Evolutionary conservation across 2,113 vertebrate species (phyloP).

Genomic region (Motacilla tschutschensis): DNA sequence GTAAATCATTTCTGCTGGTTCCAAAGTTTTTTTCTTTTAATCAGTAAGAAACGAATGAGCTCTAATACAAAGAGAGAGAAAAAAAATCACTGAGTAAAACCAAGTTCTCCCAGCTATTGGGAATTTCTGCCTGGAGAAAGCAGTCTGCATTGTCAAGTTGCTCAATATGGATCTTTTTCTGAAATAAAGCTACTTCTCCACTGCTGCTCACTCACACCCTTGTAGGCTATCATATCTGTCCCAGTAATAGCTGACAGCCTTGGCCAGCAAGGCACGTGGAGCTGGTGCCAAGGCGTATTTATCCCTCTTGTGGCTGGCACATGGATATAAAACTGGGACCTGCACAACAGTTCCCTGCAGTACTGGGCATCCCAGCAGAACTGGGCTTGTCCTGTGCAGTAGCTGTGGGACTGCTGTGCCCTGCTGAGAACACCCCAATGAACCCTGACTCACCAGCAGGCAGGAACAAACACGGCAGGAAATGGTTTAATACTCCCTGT

Average conservation of each 20-base stretch:
- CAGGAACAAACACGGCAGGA: rapidly evolving
- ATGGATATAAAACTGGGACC: rapidly evolving
- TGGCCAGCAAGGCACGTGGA: not conserved
- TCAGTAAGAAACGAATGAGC: slow-evolving; percentile 25
- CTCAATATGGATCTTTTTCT: not conserved
- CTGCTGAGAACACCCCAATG: not conserved
- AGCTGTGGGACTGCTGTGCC: not conserved
- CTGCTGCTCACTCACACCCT: not conserved
- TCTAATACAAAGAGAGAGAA: not conserved
- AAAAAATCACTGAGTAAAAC: not conserved
- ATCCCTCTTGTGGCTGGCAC: rapidly evolving
- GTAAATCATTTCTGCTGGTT: slow-evolving; percentile 46
- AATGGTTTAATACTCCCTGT: not conserved
- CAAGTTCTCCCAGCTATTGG: not conserved
- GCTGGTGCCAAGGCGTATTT: not conserved
- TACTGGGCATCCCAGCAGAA: not conserved
- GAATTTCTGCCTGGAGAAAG: slow-evolving; percentile 2
- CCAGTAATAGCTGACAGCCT: not conserved
- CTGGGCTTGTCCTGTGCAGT: not conserved
- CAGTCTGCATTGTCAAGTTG: not conserved
- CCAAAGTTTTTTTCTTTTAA: slow-evolving; percentile 27
- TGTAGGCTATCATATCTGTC: not conserved
- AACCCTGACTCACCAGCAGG: not conserved
- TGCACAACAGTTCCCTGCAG: rapidly evolving
- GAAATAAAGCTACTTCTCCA: not conserved